These are phyloP conservation scores for Megaceryle torquata DNA, from an alignment of 2,113 vertebrate genomes.

Conservation along the genomic window DNA sequence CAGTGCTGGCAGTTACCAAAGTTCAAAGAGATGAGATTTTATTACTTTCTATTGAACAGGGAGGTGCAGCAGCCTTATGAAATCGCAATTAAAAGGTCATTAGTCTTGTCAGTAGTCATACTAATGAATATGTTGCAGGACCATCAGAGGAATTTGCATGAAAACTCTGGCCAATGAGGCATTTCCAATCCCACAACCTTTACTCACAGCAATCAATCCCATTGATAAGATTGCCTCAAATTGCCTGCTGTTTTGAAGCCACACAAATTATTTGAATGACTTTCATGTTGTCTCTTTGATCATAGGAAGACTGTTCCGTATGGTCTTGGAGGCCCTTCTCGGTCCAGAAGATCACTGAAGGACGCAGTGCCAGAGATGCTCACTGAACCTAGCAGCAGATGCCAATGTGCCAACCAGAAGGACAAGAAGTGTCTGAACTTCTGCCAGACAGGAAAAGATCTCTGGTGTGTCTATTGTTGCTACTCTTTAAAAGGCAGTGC, in stretches of 20 bases:
- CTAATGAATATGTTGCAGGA: background rate
- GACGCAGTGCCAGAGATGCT: conserved; percentile 38
- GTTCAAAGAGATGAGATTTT: conserved; percentile 50
- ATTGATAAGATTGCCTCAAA: background rate
- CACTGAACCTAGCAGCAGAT: conserved; percentile 66
- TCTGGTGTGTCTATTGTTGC: conserved; percentile 64
- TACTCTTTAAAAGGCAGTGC: background rate
- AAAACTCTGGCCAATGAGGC: background rate
- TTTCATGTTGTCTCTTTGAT: conserved; percentile 24
- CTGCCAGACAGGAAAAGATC: conserved; percentile 77
- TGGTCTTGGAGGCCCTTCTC: conserved; percentile 86
- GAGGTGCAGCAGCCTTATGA: background rate
- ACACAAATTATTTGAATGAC: background rate
- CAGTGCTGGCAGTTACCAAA: background rate
- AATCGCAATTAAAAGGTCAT: conserved; percentile 32
- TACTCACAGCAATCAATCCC: background rate
- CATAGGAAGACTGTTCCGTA: conserved; percentile 90
- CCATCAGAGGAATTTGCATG: background rate
- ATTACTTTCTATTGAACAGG: conserved; percentile 3
- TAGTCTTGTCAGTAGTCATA: background rate
- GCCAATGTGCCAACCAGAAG: conserved; percentile 76
- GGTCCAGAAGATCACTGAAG: conserved; percentile 80
- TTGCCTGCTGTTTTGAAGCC: background rate
- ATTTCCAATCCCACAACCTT: background rate
- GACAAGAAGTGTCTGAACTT: conserved; percentile 86